Evolutionary conservation across 2,113 vertebrate species (phyloP).

Genomic region (Arizona elegans): DNA sequence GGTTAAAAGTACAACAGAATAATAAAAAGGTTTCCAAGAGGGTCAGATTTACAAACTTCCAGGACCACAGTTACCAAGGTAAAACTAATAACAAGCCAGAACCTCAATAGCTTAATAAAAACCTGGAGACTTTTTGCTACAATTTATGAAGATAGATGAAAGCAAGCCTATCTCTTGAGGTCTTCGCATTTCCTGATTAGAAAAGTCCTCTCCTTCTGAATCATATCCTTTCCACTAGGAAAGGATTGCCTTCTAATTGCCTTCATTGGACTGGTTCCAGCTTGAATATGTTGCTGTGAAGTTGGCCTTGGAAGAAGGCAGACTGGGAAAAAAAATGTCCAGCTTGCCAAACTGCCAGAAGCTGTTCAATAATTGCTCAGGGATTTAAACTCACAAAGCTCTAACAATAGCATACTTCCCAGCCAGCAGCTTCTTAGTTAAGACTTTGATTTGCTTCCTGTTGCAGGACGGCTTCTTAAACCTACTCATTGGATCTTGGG

Average conservation of each 20-base stretch:
- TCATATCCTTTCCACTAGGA: constrained; percentile 18
- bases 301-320: constrained; percentile 16
- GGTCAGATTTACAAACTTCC: not conserved
- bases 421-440: constrained; percentile 49
- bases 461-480: constrained; percentile 35
- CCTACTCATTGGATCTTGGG: constrained; percentile 44
- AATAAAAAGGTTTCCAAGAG: not conserved
- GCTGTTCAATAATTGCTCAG: constrained; percentile 3
- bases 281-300: constrained; percentile 13
- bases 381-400: constrained; percentile 4
- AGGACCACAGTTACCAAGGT: not conserved
- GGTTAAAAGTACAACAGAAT: not conserved
- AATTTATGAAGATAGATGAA: not conserved
- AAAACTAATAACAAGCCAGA: not conserved
- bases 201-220: constrained; percentile 16
- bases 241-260: too few relatives aligned
- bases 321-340: not conserved
- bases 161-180: not conserved
- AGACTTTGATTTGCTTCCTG: constrained; percentile 49
- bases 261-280: not conserved
- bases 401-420: constrained; percentile 57
- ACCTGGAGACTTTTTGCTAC: not conserved
- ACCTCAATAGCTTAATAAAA: not conserved
- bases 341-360: constrained; percentile 15
- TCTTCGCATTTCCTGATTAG: not conserved